phyloP scores from a whole-genome alignment of 2,113 vertebrate genomes.

The Silurus glanis region DNA sequence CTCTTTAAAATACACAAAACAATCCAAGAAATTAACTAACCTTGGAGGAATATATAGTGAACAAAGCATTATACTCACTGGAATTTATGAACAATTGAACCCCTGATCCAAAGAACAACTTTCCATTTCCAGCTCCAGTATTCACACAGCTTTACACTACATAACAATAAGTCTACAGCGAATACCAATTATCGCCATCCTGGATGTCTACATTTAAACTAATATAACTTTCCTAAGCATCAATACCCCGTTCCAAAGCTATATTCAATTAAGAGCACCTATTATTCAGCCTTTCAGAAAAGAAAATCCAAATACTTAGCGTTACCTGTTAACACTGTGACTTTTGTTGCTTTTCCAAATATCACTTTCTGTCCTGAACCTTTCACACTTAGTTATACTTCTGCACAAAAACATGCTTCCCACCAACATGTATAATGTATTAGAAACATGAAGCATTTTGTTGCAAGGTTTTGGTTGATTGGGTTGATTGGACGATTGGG shows the following conservation, averaged over 20 bases:
- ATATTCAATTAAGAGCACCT: neutral
- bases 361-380: slow-evolving; percentile 14
- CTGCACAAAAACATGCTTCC: neutral
- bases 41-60: neutral
- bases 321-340: slow-evolving; percentile 30
- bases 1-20: neutral
- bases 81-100: slow-evolving; percentile 33
- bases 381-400: slow-evolving; percentile 42
- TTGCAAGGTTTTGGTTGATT: neutral
- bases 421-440: neutral
- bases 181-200: no score
- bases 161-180: slow-evolving; percentile 23
- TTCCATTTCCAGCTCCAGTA: slow-evolving; percentile 38
- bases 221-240: neutral
- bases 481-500: no score
- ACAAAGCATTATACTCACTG: slow-evolving; percentile 34
- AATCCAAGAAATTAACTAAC: neutral
- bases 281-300: neutral
- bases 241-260: neutral
- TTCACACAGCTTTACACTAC: slow-evolving; percentile 45
- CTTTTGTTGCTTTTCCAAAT: slow-evolving; percentile 41
- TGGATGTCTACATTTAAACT: neutral
- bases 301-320: neutral
- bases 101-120: slow-evolving; percentile 39
- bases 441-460: neutral